Evolutionary conservation across 2,797 vertebrate species (phyloP).

Genomic region (Mus minutoides): DNA sequence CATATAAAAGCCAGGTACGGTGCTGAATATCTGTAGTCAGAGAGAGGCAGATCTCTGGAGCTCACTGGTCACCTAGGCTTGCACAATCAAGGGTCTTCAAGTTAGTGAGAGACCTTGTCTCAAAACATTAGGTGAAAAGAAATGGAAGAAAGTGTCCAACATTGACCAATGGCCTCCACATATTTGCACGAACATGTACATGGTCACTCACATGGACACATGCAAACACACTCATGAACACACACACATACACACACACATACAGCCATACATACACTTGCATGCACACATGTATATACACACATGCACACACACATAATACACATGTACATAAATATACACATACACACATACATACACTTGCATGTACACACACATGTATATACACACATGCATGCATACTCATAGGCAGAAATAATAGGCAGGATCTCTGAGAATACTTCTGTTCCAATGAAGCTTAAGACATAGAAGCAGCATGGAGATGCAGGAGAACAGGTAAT

Average conservation of each 20-base stretch:
- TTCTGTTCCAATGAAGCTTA: background rate
- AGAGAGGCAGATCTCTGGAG: background rate
- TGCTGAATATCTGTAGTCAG: too few species aligned
- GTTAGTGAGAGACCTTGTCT: background rate
- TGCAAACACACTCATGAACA: background rate
- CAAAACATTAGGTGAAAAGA: background rate
- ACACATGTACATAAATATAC: too few species aligned
- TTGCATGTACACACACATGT: too few species aligned
- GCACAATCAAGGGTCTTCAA: background rate
- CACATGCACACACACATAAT: too few species aligned
- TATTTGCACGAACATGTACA: background rate
- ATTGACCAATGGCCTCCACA: background rate
- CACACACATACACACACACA: too few species aligned
- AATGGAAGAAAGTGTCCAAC: background rate
- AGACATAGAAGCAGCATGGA: fast-evolving
- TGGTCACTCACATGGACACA: background rate
- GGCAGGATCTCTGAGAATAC: background rate
- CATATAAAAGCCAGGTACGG: too few species aligned
- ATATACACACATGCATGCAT: too few species aligned
- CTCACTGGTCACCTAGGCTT: background rate
- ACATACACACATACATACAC: too few species aligned
- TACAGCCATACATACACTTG: background rate
- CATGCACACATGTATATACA: too few species aligned
- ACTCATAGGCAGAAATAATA: background rate
- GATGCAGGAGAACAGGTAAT: background rate